A percentile compares a stretch with the other conserved stretches of the same genome.
phyloP scores from a whole-genome alignment of 64 coral and sea anemone genomes.

The Dendronephthya gigantea region DNA sequence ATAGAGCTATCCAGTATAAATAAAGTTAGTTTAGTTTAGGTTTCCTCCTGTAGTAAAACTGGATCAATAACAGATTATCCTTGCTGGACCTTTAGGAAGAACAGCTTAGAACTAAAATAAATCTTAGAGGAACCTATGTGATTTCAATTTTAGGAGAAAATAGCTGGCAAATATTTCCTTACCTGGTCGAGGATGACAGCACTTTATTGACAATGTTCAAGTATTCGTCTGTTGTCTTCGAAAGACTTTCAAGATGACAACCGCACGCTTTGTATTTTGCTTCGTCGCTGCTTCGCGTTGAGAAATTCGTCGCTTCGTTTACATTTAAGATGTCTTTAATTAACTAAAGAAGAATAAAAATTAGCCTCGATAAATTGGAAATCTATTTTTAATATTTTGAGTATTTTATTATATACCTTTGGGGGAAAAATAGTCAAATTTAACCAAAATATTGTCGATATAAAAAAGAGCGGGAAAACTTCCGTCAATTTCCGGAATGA shows the following conservation, averaged over 20 bases:
- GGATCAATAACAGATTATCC: no score
- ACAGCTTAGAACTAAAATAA: no score
- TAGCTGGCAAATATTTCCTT: neutral
- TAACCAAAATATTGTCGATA: neutral
- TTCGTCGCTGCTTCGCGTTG: slow-evolving; percentile 40
- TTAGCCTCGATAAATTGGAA: no score
- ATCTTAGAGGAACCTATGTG: no score
- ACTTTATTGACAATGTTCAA: neutral
- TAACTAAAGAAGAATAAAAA: slow-evolving; percentile 40
- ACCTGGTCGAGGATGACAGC: neutral
- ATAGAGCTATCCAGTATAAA: no score
- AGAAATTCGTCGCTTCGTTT: slow-evolving; percentile 71
- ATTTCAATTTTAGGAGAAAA: no score
- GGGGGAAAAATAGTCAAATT: no score
- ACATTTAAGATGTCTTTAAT: slow-evolving; percentile 91
- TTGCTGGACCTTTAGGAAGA: no score
- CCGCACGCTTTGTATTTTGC: slow-evolving; percentile 68
- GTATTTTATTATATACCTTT: no score
- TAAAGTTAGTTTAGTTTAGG: no score
- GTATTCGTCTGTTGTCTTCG: neutral
- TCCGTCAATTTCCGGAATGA: neutral
- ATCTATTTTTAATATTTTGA: no score
- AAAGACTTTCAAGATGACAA: slow-evolving; percentile 53
- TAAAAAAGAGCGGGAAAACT: neutral
- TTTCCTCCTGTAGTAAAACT: no score